Evolutionary conservation across 1,140 invertebrate species (phyloP), one percentile per base, ranked within the genome.

Genomic region (Pseudomyrmex dendroicus): DNA sequence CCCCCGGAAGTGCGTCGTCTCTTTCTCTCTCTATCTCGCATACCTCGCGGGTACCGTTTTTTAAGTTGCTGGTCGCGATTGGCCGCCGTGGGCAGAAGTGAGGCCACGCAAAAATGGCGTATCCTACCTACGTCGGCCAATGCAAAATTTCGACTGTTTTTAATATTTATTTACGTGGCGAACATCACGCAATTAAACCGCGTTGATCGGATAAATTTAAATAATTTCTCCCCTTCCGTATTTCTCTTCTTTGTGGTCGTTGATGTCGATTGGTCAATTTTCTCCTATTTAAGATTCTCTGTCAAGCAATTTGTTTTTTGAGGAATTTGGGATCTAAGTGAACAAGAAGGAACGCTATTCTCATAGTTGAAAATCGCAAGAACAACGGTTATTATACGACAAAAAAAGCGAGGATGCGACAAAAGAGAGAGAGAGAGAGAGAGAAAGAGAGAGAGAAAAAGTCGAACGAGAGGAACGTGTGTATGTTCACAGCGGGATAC

Each of bases 31-130:
- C 22, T 20, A 3, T 57, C 46, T 59, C 64, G 20, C 73, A 35
- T 80, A 80, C 54, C 66, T 72, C 20, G 57, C 54, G 66, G 8
- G 56, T 80, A 80, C 76, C 76, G 76, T 80, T 80, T 80, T 80
- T 80, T 80, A 59, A 80, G 22, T 20, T 54, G 13, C 15, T 25
- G 35, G 22, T 52, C 50, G 46, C 59, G 48, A 77, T 52, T 64
- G 64, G 50, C 13, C 61, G 25, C 59, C n/a, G 20, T 44, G 10
- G 61, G n/a, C 70, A 73, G 78, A 74, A 59, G 48, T 54, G 61
- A 82, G 78, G 57, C 59, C 57, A 25, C 78, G 78, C 57, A 64
- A 83, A 83, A 83, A 83, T 76, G 82, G 73, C 82, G 72, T 22
- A 13, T 82, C 57, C 57, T 2, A 57, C 8, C 48, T 20, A 20